These are phyloP conservation scores for Hucho hucho DNA, from an alignment of 2,113 vertebrate genomes.

Conservation along the genomic window DNA sequence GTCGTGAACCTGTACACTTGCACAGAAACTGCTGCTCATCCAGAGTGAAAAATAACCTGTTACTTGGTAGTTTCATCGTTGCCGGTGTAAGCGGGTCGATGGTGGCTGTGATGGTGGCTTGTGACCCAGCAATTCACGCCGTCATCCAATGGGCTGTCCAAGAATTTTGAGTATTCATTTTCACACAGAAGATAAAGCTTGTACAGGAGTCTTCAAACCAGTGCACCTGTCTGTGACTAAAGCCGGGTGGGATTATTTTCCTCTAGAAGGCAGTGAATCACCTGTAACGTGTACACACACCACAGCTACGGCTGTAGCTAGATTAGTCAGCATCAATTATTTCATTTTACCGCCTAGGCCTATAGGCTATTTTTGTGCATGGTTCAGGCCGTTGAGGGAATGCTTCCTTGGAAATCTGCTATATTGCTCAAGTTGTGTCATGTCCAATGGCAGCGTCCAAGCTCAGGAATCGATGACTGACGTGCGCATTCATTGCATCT, in stretches of 20 bases:
- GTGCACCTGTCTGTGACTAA: neutral
- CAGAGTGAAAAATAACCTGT: constrained; percentile 18
- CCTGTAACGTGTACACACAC: neutral
- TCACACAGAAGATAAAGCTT: constrained; percentile 6
- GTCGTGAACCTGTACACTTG: too few species aligned
- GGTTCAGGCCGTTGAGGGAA: too few species aligned
- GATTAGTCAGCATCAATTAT: neutral
- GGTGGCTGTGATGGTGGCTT: constrained; percentile 48
- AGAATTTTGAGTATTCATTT: constrained; percentile 50
- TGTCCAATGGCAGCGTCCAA: too few species aligned
- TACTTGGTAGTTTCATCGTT: constrained; percentile 60
- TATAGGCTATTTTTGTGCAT: too few species aligned
- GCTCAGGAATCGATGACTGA: too few species aligned
- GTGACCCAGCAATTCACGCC: constrained; percentile 57
- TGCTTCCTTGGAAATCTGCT: too few species aligned
- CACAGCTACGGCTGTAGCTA: neutral
- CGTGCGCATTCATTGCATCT: too few species aligned
- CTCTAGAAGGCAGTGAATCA: neutral
- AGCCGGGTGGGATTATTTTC: neutral
- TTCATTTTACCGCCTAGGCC: too few species aligned
- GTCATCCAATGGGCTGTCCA: constrained; percentile 62
- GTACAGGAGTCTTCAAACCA: neutral
- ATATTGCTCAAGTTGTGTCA: too few species aligned
- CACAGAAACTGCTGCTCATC: too few species aligned
- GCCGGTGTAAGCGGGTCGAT: constrained; percentile 51